Evolutionary conservation across 2,113 vertebrate genomes (phyloP).

Genomic region (Sylvia atricapilla): DNA sequence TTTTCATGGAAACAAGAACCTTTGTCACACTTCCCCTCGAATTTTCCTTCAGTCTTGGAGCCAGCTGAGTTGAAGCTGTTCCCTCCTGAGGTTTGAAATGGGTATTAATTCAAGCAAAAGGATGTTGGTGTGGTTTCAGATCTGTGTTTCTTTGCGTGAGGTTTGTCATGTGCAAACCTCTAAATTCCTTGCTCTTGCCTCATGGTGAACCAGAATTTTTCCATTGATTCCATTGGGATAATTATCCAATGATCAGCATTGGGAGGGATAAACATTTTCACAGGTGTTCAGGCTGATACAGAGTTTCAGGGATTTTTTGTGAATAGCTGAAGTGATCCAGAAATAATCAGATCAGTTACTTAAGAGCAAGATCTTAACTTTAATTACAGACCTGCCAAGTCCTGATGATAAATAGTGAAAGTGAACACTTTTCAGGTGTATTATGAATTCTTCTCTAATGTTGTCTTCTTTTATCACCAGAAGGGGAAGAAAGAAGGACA

Average conservation of each 20-base stretch:
- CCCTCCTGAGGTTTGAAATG: background rate
- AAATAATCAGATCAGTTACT: slow-evolving; percentile 26
- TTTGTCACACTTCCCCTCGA: background rate
- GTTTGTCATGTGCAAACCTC: background rate
- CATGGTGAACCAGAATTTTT: background rate
- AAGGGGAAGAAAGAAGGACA: background rate
- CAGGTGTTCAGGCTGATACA: background rate
- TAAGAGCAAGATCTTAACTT: background rate
- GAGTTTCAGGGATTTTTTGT: background rate
- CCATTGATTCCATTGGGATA: background rate
- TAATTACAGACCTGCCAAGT: background rate
- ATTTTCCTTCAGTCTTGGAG: background rate
- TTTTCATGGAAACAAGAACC: background rate
- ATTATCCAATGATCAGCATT: background rate
- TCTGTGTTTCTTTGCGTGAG: background rate
- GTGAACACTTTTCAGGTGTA: background rate
- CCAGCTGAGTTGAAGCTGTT: background rate
- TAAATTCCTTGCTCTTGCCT: background rate
- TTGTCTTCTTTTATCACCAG: rapidly evolving
- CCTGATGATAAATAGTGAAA: background rate
- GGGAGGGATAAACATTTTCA: background rate
- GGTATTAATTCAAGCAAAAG: background rate
- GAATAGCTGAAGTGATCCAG: background rate
- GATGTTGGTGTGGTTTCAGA: background rate
- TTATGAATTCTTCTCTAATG: background rate